Evolutionary conservation across 2,797 vertebrate species (phyloP), one percentile per base, ranked within the genome.

Genomic region (Cryptoblepharus egeriae): DNA sequence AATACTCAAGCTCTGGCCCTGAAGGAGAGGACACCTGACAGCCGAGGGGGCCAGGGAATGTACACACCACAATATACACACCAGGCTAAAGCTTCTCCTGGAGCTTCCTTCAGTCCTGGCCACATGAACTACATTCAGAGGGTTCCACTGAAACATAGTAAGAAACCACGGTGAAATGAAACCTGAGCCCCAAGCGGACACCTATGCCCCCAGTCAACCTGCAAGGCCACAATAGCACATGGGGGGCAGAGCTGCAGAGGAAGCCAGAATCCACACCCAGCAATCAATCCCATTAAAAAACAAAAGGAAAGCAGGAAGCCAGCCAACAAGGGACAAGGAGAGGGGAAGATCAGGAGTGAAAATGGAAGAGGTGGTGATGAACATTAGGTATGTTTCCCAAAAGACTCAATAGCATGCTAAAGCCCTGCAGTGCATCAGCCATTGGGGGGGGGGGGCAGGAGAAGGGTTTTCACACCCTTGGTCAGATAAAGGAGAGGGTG

Each of bases 61-160:
- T 39, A 37, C 64, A 3, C 20, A 10, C 65, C 42, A 3, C 3
- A 37, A 32, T 2, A 80, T 63, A 70, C 77, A 80, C 70, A 67
- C 82, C 82, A 79, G 52, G 52, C 61, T 69, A 6, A 85, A 72
- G 63, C 72, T 76, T 75, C 77, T 55, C 30, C 72, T 18, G 77
- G 79, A 84, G 77, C 71, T 75, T 61, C 77, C 71, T 69, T 69
- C 77, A 69, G 77, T 69, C 70, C 77, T 75, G 77, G 70, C n/a
- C 57, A 26, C 45, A 52, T 58, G 75, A 77, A 73, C 84, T 72
- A 52, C 42, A n/a, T 32, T 52, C 75, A 58, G 60, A 24, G 80
- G 55, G 79, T 75, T 86, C 76, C 45, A 49, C 58, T 75, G 85
- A 64, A 83, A 45, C 35, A 55, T 67, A 77, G 69, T 26, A 74